Percentiles rank a stretch among this genome's conserved stretches.
Evolutionary conservation across 2,797 vertebrate genomes (phyloP).

Genomic region (Tauraco hartlaubi): DNA sequence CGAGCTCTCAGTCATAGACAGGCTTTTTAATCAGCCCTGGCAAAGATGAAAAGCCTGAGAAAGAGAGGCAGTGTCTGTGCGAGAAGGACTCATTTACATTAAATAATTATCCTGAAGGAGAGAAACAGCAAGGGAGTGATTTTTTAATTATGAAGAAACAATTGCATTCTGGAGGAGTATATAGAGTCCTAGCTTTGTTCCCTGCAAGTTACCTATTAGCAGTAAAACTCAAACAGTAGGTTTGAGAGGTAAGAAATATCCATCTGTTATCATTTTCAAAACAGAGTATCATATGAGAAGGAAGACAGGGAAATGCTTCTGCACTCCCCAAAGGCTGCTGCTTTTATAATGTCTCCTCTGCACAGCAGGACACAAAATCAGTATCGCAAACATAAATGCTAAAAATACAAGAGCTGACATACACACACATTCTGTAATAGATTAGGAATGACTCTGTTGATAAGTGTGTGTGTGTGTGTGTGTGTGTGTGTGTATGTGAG

Average conservation of each 20-base stretch:
- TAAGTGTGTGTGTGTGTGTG: not conserved
- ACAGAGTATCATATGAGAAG: not conserved
- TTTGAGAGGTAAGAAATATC: not conserved
- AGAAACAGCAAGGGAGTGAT: constrained; percentile 52
- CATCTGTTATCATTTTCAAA: constrained; percentile 4
- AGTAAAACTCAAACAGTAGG: not conserved
- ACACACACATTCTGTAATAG: constrained; percentile 50
- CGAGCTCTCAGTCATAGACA: constrained; percentile 67
- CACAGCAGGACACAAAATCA: not conserved
- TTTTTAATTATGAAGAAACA: constrained; percentile 74
- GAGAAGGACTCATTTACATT: constrained; percentile 74
- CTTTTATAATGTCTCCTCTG: not conserved
- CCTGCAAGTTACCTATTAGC: constrained; percentile 11
- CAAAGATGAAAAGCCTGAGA: constrained; percentile 74
- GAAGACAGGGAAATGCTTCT: not conserved
- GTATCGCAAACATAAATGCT: not conserved
- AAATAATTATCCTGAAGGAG: constrained; percentile 73
- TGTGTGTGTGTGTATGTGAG: not conserved
- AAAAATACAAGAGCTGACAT: constrained; percentile 42
- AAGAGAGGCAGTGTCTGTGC: constrained; percentile 71
- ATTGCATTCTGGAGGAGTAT: constrained; percentile 44
- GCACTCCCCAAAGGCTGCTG: not conserved
- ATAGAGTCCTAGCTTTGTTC: constrained; percentile 35
- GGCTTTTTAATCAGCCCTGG: constrained; percentile 75
- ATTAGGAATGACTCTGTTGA: not conserved